Evolutionary conservation across 2,113 vertebrate genomes (phyloP).

Genomic region (Cariama cristata): DNA sequence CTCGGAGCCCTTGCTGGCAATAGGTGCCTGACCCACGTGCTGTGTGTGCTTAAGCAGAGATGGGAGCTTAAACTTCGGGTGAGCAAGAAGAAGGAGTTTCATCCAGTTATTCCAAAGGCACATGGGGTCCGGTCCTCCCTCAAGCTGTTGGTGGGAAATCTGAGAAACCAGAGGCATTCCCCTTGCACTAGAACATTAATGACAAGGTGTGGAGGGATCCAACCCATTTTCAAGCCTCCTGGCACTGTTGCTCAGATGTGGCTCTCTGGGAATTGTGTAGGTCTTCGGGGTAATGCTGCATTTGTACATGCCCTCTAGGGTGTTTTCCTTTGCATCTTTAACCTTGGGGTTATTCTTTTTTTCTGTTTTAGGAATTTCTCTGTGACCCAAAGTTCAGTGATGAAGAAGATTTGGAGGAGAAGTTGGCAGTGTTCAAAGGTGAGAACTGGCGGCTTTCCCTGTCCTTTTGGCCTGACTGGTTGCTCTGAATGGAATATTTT

Average conservation of each 20-base stretch:
- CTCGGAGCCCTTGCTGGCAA: background rate
- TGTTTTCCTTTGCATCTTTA: background rate
- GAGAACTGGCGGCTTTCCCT: conserved; percentile 48
- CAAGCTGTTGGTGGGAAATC: background rate
- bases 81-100: background rate
- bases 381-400: conserved; percentile 95
- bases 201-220: background rate
- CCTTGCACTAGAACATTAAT: background rate
- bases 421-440: conserved; percentile 94
- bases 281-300: background rate
- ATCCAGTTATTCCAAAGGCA: background rate
- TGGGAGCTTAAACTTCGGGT: background rate
- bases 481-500: background rate
- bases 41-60: background rate
- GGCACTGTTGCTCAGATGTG: background rate
- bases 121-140: background rate
- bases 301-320: background rate
- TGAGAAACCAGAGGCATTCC: background rate
- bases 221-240: background rate
- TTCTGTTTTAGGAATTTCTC: conserved; percentile 85
- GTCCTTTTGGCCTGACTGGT: background rate
- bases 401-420: conserved; percentile 91
- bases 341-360: background rate
- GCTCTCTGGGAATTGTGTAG: background rate
- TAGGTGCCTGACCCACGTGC: background rate